Evolutionary conservation across 2,113 vertebrate genomes (phyloP), one percentile per base, ranked within the genome.

Genomic region (Chrysemys picta): DNA sequence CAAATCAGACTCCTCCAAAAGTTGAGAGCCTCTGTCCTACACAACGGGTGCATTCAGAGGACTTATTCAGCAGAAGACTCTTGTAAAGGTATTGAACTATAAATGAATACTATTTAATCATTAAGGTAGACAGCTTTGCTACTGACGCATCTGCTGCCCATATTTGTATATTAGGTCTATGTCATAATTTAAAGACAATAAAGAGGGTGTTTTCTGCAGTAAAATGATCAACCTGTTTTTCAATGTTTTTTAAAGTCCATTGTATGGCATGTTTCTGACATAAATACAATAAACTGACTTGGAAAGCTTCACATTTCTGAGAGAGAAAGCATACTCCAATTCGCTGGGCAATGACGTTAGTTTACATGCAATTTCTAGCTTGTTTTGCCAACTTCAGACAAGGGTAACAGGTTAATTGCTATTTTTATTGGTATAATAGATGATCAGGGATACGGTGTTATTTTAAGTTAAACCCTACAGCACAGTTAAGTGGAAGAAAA

Each of bases 381-480:
- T 89, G 21, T 86, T 97, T 95, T 94, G 81, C 88, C 83, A 91
- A 87, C 31, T 21, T 94, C 76, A 88, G 82, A 84, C 62, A 96
- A 94, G 93, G 85, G 42, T 91, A 96, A 85, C 72, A 95, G 92
- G 92, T 94, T 96, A 96, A 96, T 94, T 95, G 87, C 76, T 96
- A 52, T 2, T 93, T 97, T 96, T 94, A 94, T 80, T 94, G 79
- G 45, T 91, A 78, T 86, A 85, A 90, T 2, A 4, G 87, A 95
- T 84, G 81, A 72, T 22, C 94, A 95, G 45, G 84, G 89, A 81
- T 19, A 93, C 95, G 42, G 57, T 89, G 49, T 90, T 88, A 79
- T 84, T 80, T 69, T 80, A 57, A 52, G 35, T 86, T 93, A 89
- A 94, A 89, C 53, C 52, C 45, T 88, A 1, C 76, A 57, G 82